These are phyloP conservation scores for Ciconia maguari DNA, from an alignment of 2,113 vertebrate species.

Conservation along the genomic window DNA sequence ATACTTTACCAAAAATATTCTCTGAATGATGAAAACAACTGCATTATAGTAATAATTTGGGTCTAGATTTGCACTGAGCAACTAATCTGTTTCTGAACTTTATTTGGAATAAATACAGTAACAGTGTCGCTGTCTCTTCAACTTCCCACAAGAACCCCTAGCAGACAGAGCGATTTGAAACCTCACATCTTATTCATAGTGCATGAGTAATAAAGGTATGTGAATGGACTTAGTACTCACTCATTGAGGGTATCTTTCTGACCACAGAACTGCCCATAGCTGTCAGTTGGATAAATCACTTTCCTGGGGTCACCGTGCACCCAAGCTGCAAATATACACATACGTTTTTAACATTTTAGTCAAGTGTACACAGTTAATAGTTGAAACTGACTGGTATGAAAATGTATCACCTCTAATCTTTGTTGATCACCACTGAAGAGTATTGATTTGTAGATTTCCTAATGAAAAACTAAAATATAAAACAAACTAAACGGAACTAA, in stretches of 20 bases:
- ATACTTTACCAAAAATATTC: neutral
- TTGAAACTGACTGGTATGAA: neutral
- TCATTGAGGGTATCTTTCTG: conserved; percentile 87
- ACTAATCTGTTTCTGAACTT: neutral
- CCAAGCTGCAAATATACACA: conserved; percentile 84
- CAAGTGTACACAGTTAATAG: neutral
- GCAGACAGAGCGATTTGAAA: neutral
- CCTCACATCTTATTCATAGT: neutral
- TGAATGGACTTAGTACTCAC: conserved; percentile 78
- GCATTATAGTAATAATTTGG: neutral
- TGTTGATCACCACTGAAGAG: neutral
- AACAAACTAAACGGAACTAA: neutral
- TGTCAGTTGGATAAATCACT: conserved; percentile 92
- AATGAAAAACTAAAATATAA: conserved; percentile 47
- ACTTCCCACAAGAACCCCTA: neutral
- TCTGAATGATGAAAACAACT: neutral
- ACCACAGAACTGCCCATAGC: conserved; percentile 93
- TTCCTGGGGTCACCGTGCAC: conserved; percentile 92
- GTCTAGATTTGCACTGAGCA: neutral
- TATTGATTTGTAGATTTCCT: conserved; percentile 57
- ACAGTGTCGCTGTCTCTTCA: neutral
- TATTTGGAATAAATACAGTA: neutral
- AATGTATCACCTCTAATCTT: neutral
- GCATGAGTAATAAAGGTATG: neutral
- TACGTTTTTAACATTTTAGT: neutral